phyloP scores from a whole-genome alignment of 2,888 invertebrate species.

The Meteorus colon region DNA sequence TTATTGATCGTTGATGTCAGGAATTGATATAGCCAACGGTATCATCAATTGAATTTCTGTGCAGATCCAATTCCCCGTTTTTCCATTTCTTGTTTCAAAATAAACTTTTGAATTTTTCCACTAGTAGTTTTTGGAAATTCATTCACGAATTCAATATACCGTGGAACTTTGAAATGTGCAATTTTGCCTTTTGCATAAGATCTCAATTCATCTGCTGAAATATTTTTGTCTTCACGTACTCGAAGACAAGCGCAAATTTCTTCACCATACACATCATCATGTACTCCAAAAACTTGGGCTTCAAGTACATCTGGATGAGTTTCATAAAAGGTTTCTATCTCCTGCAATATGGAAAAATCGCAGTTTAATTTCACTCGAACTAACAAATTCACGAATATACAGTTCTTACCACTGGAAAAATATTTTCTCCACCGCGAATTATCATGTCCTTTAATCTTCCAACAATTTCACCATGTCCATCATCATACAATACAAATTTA shows the following conservation, averaged over 20 bases:
- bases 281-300: constrained; percentile 83
- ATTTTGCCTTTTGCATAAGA: constrained; percentile 81
- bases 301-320: constrained; percentile 84
- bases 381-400: too few relatives aligned
- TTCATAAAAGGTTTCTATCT: constrained; percentile 85
- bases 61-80: constrained; percentile 55
- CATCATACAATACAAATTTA: constrained; percentile 79
- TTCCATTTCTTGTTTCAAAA: constrained; percentile 75
- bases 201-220: constrained; percentile 78
- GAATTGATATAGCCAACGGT: not conserved
- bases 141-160: constrained; percentile 79
- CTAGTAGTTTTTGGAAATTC: constrained; percentile 87
- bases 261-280: constrained; percentile 85
- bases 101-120: constrained; percentile 88
- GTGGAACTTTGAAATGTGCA: constrained; percentile 88
- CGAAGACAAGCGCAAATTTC: constrained; percentile 83
- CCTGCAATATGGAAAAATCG: constrained; percentile 66
- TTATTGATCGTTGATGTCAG: too few relatives aligned
- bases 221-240: constrained; percentile 74
- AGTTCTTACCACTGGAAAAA: constrained; percentile 79
- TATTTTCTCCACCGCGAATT: constrained; percentile 88
- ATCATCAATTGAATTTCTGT: not conserved
- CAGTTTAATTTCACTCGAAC: too few relatives aligned
- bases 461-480: constrained; percentile 83
- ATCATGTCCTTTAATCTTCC: constrained; percentile 87